Percentiles rank a stretch among this genome's conserved stretches.
These are phyloP conservation scores for Porites lobata DNA, from an alignment of 92 coral and sea anemone species.

Conservation along the genomic window DNA sequence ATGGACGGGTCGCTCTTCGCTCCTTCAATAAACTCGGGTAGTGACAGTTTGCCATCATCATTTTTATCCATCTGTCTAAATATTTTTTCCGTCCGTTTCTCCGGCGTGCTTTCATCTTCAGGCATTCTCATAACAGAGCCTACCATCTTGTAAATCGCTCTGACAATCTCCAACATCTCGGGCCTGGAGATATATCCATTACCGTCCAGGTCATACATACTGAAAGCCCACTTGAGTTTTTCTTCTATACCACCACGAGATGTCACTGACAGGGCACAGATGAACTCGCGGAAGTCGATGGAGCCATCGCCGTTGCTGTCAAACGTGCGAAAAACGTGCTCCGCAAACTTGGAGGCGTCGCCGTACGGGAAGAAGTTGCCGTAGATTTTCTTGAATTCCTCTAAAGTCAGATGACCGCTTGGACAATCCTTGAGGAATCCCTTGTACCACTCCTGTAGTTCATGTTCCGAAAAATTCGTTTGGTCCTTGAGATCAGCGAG, in stretches of 20 bases:
- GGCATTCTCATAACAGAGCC: slow-evolving; percentile 99
- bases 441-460: slow-evolving; percentile 98
- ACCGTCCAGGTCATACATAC: slow-evolving; percentile 96
- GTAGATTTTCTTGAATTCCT: slow-evolving; percentile 95
- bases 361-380: slow-evolving; percentile 98
- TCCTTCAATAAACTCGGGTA: slow-evolving; percentile 95
- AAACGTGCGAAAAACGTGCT: slow-evolving; percentile 97
- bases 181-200: slow-evolving; percentile 89
- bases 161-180: slow-evolving; percentile 97
- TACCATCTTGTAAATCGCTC: slow-evolving; percentile 98
- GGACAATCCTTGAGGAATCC: slow-evolving; percentile 97
- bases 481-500: slow-evolving; percentile 85
- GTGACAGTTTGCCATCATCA: slow-evolving; percentile 92
- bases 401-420: slow-evolving; percentile 89
- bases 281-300: slow-evolving; percentile 98
- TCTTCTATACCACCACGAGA: slow-evolving; percentile 97
- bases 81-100: slow-evolving; percentile 95
- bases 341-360: slow-evolving; percentile 98
- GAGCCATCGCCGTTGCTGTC: slow-evolving; percentile 89
- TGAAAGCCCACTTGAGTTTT: slow-evolving; percentile 99
- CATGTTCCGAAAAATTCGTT: slow-evolving; percentile 92
- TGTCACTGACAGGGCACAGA: slow-evolving; percentile 98
- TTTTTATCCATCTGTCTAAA: slow-evolving; percentile 98
- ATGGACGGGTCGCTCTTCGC: slow-evolving; percentile 99
- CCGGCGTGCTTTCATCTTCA: slow-evolving; percentile 98